Evolutionary conservation across 2,113 vertebrate species (phyloP), one percentile per base, ranked within the genome.

Genomic region (Chamaetylas fuelleborni): DNA sequence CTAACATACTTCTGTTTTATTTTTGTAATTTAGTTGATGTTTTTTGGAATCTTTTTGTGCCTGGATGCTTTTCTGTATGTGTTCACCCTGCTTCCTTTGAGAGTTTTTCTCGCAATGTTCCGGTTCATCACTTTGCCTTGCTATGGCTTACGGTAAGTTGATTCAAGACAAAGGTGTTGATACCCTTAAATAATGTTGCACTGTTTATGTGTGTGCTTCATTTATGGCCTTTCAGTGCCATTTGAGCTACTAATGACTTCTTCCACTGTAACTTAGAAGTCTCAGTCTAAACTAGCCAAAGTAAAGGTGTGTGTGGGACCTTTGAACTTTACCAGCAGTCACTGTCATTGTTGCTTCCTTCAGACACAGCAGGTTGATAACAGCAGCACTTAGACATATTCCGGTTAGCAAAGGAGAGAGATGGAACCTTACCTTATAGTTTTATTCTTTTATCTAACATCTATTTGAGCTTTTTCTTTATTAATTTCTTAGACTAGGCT

Each of bases 51-150:
- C 97, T 99, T 99, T 96, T 97, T 99, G 96, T 99, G 99, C 96
- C 98, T 99, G 97, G 99, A 99, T 62, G 99, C 99, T 36, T 99
- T 99, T 98, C 98, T 99, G 45, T 99, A 99, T 61, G 98, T 99
- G 91, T 99, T 99, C 98, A 99, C 99, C 17, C 98, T 99, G 76
- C 99, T 99, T 82, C 99, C 99, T 56, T 95, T 99, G 79, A 96
- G 99, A 96, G 98, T 99, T 70, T 97, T 99, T 93, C 98, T 99
- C 97, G 99, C 99, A 10, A 86, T 99, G 42, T 98, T 99, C 92
- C 97, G 98, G 78, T 98, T 99, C 95, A 94, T 99, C 97, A 99
- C 99, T 38, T 97, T 99, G 95, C 99, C 99, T 50, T 99, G 99
- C 97, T 99, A 98, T 92, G 98, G 99, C 91, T 98, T 99, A 95